phyloP scores from a whole-genome alignment of 1,140 invertebrate genomes.

The Calliphora vicina region DNA sequence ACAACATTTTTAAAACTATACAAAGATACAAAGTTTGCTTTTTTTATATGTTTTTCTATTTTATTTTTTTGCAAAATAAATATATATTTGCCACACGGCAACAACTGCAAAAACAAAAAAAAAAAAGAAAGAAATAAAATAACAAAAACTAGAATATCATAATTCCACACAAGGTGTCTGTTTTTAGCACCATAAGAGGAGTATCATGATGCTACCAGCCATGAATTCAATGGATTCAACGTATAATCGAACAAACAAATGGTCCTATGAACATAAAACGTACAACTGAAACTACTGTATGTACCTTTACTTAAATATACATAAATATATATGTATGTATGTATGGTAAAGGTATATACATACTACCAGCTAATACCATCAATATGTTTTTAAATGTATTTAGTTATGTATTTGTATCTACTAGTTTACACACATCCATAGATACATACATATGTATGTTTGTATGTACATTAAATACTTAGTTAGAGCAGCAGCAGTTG shows the following conservation, averaged over 20 bases:
- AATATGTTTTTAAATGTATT: conserved; percentile 3
- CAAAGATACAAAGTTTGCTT: background rate
- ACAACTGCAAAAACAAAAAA: background rate
- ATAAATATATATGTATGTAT: no score
- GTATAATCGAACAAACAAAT: no score
- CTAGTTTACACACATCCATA: no score
- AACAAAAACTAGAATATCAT: background rate
- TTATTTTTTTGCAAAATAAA: background rate
- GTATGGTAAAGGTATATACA: no score
- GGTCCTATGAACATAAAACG: no score
- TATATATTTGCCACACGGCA: background rate
- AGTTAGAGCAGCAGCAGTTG: background rate
- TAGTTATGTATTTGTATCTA: no score
- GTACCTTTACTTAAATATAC: no score
- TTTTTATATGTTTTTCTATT: background rate
- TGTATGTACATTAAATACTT: background rate
- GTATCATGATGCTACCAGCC: background rate
- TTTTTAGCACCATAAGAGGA: conserved; percentile 18
- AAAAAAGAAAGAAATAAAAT: no score
- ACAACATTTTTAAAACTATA: conserved; percentile 11
- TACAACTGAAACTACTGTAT: no score
- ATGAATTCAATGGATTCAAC: background rate
- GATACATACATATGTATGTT: background rate
- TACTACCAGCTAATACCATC: background rate
- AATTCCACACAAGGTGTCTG: conserved; percentile 28